phyloP scores from a whole-genome alignment of 2,888 invertebrate species.

The Acanthosepion pharaonis region DNA sequence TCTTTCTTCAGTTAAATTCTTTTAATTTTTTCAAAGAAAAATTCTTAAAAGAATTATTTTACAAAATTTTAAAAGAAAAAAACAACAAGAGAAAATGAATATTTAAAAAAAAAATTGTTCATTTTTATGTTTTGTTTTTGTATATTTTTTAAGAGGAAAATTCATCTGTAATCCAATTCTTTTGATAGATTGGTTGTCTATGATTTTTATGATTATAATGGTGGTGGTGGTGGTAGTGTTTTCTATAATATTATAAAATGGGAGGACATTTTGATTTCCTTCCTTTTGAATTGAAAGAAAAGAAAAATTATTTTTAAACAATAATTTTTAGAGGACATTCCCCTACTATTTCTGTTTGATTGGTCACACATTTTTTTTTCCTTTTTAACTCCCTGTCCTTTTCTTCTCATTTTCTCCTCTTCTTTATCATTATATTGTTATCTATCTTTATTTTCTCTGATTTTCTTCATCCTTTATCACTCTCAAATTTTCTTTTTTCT shows the following conservation, averaged over 20 bases:
- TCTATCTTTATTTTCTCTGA: not conserved
- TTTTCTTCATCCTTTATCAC: not conserved
- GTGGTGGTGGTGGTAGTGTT: not conserved
- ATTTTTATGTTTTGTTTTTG: not conserved
- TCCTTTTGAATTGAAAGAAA: too few relatives aligned
- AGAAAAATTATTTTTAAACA: not conserved
- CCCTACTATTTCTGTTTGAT: not conserved
- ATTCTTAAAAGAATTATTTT: not conserved
- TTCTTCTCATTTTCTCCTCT: not conserved
- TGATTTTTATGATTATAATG: not conserved
- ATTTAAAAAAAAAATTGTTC: not conserved
- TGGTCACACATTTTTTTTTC: not conserved
- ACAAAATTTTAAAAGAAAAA: not conserved
- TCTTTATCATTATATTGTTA: not conserved
- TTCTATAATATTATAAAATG: not conserved
- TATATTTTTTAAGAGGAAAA: not conserved
- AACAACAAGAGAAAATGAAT: not conserved
- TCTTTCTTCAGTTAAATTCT: conserved; percentile 2
- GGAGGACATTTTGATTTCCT: not conserved
- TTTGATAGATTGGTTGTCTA: not conserved
- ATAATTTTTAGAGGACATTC: conserved; percentile 15
- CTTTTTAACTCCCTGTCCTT: not conserved
- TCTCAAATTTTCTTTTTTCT: not conserved
- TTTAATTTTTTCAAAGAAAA: not conserved
- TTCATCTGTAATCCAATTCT: not conserved